Conservation (phyloP, 23 tunicate species). For the Halocynthia aurantium region DNA sequence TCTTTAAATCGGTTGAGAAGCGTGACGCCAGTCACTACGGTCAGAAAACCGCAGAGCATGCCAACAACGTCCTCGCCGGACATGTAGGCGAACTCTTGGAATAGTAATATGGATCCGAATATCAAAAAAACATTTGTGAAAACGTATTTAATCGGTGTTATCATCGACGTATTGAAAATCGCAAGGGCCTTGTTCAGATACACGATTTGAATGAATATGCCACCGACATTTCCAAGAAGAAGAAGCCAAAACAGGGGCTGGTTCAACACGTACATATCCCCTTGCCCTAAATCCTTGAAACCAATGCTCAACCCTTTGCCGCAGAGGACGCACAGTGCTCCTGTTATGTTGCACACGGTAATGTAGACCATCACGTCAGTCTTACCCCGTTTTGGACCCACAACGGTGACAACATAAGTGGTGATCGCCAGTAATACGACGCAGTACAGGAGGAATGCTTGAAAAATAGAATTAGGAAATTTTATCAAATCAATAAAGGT, state of each 20-base stretch:
- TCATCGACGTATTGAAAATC: conserved; percentile 62
- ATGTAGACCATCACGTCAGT: conserved; percentile 68
- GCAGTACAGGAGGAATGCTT: conserved; percentile 68
- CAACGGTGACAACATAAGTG: conserved; percentile 20
- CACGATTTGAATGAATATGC: conserved; percentile 58
- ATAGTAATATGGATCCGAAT: conserved; percentile 64
- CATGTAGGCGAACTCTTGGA: conserved; percentile 66
- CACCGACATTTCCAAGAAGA: conserved; percentile 36
- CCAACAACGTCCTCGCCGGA: conserved; percentile 49
- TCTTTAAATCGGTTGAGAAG: conserved; percentile 42
- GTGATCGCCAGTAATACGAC: conserved; percentile 23
- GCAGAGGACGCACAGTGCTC: conserved; percentile 76
- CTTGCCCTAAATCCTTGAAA: conserved; percentile 26
- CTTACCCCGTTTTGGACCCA: conserved; percentile 65
- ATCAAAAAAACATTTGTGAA: conserved; percentile 68
- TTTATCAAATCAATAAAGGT: too few relatives aligned
- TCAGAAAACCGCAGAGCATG: conserved; percentile 64
- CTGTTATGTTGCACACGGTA: conserved; percentile 66
- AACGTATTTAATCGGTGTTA: conserved; percentile 68
- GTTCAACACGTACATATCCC: neutral
- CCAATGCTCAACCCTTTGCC: conserved; percentile 82
- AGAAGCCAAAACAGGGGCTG: conserved; percentile 79
- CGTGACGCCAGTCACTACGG: conserved; percentile 68
- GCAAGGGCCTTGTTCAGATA: conserved; percentile 74
- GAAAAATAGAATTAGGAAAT: neutral